These are phyloP conservation scores for Pollimyrus isidori DNA, from an alignment of 2,113 vertebrate species.

Conservation along the genomic window DNA sequence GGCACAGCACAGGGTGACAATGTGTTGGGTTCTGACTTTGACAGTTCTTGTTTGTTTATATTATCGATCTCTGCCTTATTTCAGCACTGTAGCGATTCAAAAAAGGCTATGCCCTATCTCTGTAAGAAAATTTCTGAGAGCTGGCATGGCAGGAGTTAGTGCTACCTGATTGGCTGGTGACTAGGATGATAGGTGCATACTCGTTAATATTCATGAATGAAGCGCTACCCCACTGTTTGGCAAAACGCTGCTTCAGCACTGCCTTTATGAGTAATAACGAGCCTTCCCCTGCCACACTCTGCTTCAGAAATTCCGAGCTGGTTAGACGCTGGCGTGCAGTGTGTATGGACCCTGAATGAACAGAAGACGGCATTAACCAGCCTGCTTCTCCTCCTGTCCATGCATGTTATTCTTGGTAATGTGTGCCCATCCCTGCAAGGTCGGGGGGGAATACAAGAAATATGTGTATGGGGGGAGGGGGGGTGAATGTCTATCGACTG, in stretches of 20 bases:
- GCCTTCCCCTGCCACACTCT: not conserved
- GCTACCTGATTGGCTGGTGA: not conserved
- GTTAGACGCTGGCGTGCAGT: not conserved
- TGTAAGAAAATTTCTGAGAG: not conserved
- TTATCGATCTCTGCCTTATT: constrained; percentile 11
- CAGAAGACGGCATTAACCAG: not conserved
- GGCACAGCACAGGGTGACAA: not conserved
- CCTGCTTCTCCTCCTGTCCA: not conserved
- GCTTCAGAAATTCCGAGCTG: not conserved
- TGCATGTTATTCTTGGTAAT: not conserved
- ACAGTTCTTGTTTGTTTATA: not conserved
- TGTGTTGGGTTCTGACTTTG: not conserved
- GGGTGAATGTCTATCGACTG: not conserved
- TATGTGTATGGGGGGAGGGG: not conserved
- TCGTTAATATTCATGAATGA: not conserved
- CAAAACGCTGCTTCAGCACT: not conserved
- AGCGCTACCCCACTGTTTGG: not conserved
- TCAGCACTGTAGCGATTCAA: constrained; percentile 34
- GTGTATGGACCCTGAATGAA: not conserved
- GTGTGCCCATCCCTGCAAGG: not conserved
- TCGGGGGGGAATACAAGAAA: not conserved
- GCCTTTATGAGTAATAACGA: not conserved
- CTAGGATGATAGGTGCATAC: not conserved
- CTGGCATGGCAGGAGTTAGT: not conserved
- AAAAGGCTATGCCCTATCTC: constrained; percentile 37